Evolutionary conservation across 2,888 invertebrate genomes (phyloP).

Genomic region (Pediacus dermestoides): DNA sequence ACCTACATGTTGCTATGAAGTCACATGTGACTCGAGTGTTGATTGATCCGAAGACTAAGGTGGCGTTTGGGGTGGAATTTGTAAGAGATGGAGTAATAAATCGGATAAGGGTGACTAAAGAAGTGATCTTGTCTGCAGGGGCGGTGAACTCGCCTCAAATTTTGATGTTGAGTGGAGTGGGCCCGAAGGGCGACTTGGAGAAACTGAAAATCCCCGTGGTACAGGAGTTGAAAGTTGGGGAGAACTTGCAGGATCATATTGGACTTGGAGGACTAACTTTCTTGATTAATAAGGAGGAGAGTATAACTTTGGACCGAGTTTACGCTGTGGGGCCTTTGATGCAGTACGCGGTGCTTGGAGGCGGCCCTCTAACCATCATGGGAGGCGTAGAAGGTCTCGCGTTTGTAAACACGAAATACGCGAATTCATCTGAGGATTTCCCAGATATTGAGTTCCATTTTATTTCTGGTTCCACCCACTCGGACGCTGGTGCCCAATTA

Average conservation of each 20-base stretch:
- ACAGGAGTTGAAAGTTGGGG: conserved; percentile 77
- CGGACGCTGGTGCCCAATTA: conserved; percentile 79
- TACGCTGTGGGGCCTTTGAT: conserved; percentile 76
- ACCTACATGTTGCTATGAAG: conserved; percentile 80
- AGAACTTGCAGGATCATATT: conserved; percentile 86
- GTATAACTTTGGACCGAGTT: conserved; percentile 74
- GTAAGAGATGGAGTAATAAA: conserved; percentile 68
- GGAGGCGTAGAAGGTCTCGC: conserved; percentile 85
- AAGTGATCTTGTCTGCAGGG: conserved; percentile 87
- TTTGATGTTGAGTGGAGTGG: conserved; percentile 89
- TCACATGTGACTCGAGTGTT: conserved; percentile 74
- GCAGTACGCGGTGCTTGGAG: conserved; percentile 79
- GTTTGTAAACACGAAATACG: conserved; percentile 84
- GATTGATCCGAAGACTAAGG: conserved; percentile 68
- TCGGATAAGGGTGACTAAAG: conserved; percentile 72
- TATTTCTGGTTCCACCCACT: conserved; percentile 80
- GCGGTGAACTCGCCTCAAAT: conserved; percentile 91
- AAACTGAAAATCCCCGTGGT: conserved; percentile 74
- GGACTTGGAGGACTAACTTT: conserved; percentile 84
- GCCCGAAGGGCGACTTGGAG: conserved; percentile 68
- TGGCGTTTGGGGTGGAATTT: conserved; percentile 81
- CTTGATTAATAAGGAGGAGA: conserved; percentile 71
- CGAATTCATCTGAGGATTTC: conserved; percentile 73
- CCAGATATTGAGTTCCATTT: conserved; percentile 91
- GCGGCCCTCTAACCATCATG: conserved; percentile 79